Percentiles rank a stretch among this genome's conserved stretches.
Evolutionary conservation across 2,113 vertebrate genomes (phyloP).

Genomic region (Leuciscus idus): DNA sequence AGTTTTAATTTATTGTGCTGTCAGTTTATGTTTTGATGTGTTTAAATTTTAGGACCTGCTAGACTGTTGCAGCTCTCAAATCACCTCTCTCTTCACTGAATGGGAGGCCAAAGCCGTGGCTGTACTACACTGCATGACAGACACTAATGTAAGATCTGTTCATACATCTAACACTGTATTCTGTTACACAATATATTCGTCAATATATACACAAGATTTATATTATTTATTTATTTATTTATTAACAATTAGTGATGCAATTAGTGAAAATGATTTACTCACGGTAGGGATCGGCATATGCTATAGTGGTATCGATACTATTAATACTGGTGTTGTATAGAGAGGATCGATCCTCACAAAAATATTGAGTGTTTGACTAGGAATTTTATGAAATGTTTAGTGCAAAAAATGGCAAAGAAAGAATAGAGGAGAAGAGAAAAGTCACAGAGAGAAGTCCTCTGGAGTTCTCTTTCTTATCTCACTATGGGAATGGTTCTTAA

Average conservation of each 20-base stretch:
- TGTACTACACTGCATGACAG: constrained; percentile 85
- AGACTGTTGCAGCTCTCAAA: constrained; percentile 85
- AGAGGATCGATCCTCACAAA: too few relatives aligned
- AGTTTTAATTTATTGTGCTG: neutral
- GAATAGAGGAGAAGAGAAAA: too few relatives aligned
- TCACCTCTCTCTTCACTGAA: constrained; percentile 87
- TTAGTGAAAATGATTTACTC: too few relatives aligned
- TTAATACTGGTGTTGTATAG: neutral
- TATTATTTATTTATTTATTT: neutral
- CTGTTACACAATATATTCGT: neutral
- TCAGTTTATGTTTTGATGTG: neutral
- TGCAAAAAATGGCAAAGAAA: too few relatives aligned
- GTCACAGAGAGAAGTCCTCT: too few relatives aligned
- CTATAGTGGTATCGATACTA: neutral
- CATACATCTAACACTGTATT: neutral
- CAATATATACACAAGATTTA: neutral
- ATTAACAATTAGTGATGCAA: neutral
- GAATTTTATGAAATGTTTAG: too few relatives aligned
- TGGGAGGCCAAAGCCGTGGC: constrained; percentile 96
- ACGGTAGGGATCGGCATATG: neutral
- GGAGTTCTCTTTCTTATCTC: too few relatives aligned
- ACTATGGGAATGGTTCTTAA: too few relatives aligned
- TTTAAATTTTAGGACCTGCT: constrained; percentile 82
- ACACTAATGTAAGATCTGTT: constrained; percentile 83
- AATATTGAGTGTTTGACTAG: too few relatives aligned